These are phyloP conservation scores for Tetramorium bicarinatum DNA, from an alignment of 2,888 invertebrate genomes.

Conservation along the genomic window DNA sequence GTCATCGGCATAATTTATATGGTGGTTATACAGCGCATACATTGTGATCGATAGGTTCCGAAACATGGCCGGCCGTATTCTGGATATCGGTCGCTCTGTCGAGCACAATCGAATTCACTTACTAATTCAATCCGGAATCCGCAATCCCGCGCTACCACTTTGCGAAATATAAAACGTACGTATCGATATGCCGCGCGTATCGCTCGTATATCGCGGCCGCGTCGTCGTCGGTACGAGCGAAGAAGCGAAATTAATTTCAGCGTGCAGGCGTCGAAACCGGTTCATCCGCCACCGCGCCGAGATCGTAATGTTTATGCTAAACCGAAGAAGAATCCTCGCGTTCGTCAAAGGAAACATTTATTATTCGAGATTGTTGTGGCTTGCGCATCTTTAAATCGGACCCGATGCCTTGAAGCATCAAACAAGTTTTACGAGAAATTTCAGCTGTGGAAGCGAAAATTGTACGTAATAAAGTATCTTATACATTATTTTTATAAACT, in stretches of 20 bases:
- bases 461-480: constrained; percentile 1
- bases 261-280: constrained; percentile 33
- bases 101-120: constrained; percentile 52
- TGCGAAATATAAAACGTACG: constrained; percentile 29
- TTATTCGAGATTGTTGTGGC: constrained; percentile 30
- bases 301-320: constrained; percentile 11
- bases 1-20: constrained; percentile 79
- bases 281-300: constrained; percentile 24
- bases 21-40: constrained; percentile 71
- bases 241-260: constrained; percentile 36
- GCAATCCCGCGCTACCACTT: constrained; percentile 30
- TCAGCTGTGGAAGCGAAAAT: background rate
- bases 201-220: constrained; percentile 9
- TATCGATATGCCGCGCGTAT: constrained; percentile 29
- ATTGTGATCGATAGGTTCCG: constrained; percentile 74
- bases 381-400: background rate
- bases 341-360: constrained; percentile 33
- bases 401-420: background rate
- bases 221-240: background rate
- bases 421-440: constrained; percentile 20
- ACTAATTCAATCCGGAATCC: constrained; percentile 54
- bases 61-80: constrained; percentile 55
- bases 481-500: constrained; percentile 10
- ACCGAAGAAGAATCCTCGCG: constrained; percentile 1
- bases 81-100: constrained; percentile 37